A percentile compares a stretch with the other conserved stretches of the same genome.
Conservation (phyloP, 2,113 vertebrate species). For the Neolamprologus ventralis region DNA sequence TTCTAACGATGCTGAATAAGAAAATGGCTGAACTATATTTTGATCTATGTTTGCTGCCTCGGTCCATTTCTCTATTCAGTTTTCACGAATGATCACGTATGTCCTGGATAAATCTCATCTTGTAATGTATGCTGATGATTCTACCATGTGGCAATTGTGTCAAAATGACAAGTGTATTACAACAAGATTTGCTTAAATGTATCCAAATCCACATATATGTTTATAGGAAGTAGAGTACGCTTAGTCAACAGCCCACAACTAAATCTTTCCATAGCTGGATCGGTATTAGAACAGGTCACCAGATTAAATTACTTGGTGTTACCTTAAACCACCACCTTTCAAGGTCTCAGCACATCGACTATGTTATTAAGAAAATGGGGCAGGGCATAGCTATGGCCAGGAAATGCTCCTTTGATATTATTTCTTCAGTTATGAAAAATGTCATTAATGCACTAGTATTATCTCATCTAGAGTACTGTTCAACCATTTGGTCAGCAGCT, state of each 20-base stretch:
- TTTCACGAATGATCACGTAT: not conserved
- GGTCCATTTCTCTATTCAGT: not conserved
- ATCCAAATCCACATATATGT: too few species aligned
- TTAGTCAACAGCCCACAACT: too few species aligned
- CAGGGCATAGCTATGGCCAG: not conserved
- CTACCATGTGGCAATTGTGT: too few species aligned
- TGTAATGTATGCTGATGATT: not conserved
- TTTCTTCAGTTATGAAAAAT: not conserved
- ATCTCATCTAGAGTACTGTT: not conserved
- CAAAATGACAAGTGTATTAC: too few species aligned
- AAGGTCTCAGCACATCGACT: too few species aligned
- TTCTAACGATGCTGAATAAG: not conserved
- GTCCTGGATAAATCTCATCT: not conserved
- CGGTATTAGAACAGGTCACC: too few species aligned
- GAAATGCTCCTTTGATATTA: rapidly evolving
- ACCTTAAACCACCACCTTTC: too few species aligned
- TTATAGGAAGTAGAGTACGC: too few species aligned
- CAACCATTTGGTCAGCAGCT: not conserved
- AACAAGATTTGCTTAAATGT: too few species aligned
- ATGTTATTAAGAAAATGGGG: too few species aligned
- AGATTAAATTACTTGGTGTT: too few species aligned
- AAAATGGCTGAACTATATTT: not conserved
- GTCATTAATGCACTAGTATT: not conserved
- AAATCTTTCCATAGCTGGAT: too few species aligned
- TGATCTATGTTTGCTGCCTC: not conserved